Evolutionary conservation across 2,888 invertebrate genomes (phyloP).

Genomic region (Pardosa pseudoannulata): DNA sequence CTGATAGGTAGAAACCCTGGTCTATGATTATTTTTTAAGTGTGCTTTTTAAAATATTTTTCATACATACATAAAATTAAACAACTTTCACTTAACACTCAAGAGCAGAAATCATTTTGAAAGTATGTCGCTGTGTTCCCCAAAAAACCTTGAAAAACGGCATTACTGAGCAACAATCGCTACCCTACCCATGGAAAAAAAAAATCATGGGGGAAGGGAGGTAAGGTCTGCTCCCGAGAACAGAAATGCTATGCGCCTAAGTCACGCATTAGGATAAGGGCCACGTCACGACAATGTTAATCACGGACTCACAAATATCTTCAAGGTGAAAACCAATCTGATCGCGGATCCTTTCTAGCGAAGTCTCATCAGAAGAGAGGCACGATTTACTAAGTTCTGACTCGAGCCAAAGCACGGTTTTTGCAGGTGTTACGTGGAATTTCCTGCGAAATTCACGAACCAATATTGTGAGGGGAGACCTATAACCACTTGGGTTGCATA

Average conservation of each 20-base stretch:
- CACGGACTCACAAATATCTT: conserved; percentile 39
- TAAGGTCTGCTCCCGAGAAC: conserved; percentile 13
- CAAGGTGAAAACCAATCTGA: conserved; percentile 54
- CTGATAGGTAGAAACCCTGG: too few species aligned
- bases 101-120: too few species aligned
- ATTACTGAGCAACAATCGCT: conserved; percentile 18
- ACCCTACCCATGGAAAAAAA: conserved; percentile 8
- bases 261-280: conserved; percentile 43
- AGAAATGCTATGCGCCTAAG: conserved; percentile 25
- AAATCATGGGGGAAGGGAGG: not conserved
- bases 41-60: too few species aligned
- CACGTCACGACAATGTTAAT: conserved; percentile 53
- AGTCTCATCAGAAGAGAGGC: conserved; percentile 14
- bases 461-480: not conserved
- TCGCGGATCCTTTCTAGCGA: conserved; percentile 6
- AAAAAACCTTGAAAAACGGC: not conserved
- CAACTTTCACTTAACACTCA: too few species aligned
- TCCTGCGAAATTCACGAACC: not conserved
- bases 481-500: too few species aligned
- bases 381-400: conserved; percentile 17
- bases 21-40: too few species aligned
- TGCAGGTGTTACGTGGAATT: conserved; percentile 39
- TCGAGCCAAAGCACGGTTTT: conserved; percentile 36
- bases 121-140: too few species aligned
- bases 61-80: too few species aligned